These are phyloP conservation scores for Watsonalla cultraria DNA, from an alignment of 2,888 invertebrate genomes.

Conservation along the genomic window DNA sequence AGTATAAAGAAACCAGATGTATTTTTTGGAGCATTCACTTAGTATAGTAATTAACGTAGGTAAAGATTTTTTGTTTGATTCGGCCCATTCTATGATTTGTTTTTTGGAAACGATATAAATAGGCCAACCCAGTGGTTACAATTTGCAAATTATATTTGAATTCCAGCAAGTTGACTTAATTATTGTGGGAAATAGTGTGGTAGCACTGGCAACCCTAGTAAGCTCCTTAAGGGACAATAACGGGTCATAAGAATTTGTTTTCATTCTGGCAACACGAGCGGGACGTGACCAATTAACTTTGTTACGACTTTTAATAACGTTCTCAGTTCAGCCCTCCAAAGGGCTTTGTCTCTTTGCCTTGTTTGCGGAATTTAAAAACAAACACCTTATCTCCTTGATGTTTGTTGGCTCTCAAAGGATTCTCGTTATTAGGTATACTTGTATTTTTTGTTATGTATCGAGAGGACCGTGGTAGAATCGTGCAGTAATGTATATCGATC, in stretches of 20 bases:
- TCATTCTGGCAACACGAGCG: neutral
- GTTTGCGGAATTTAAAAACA: neutral
- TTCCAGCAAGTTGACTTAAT: too few relatives aligned
- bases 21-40: too few relatives aligned
- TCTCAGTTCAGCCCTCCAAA: neutral
- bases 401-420: neutral
- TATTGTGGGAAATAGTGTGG: neutral
- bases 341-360: neutral
- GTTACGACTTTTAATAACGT: conserved; percentile 24
- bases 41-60: too few relatives aligned
- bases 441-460: too few relatives aligned
- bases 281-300: conserved; percentile 19
- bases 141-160: too few relatives aligned
- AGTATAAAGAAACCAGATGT: too few relatives aligned
- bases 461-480: too few relatives aligned
- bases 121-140: too few relatives aligned
- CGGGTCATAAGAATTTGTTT: neutral
- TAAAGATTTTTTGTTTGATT: too few relatives aligned
- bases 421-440: neutral
- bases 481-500: too few relatives aligned
- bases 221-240: neutral
- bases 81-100: too few relatives aligned
- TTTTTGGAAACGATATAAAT: too few relatives aligned
- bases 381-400: neutral
- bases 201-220: neutral